Conservation (phyloP, 2,797 vertebrate species). For the Lacerta agilis region DNA sequence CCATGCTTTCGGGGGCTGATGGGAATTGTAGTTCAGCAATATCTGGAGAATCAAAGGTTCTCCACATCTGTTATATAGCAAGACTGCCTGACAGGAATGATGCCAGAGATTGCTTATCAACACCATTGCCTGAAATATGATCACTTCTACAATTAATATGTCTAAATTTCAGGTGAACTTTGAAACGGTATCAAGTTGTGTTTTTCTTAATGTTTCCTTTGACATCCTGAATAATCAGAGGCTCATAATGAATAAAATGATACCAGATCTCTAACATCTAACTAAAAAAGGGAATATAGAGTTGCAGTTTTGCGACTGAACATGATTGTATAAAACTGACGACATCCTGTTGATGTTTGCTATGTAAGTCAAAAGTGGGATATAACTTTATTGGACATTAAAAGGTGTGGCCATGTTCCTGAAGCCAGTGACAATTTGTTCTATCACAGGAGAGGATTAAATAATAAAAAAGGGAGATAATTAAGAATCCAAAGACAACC, state of each 20-base stretch:
- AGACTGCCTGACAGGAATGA: background rate
- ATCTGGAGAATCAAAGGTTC: too few relatives aligned
- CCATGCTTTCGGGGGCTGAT: too few relatives aligned
- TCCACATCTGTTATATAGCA: background rate
- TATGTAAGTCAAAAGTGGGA: slow-evolving; percentile 28
- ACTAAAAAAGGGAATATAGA: background rate
- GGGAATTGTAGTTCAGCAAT: too few relatives aligned
- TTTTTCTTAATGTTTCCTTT: slow-evolving; percentile 20
- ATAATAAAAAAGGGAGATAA: background rate
- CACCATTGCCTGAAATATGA: background rate
- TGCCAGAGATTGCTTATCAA: slow-evolving; percentile 6
- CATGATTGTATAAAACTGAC: background rate
- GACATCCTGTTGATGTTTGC: background rate
- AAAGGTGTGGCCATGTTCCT: slow-evolving; percentile 16
- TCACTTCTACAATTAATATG: background rate
- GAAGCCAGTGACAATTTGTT: slow-evolving; percentile 15
- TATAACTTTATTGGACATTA: slow-evolving; percentile 15
- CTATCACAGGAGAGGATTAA: background rate
- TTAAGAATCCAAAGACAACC: slow-evolving; percentile 35
- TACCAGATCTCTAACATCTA: background rate
- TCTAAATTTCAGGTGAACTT: slow-evolving; percentile 18
- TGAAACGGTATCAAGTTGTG: background rate
- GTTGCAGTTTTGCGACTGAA: background rate
- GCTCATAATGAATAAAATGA: background rate
- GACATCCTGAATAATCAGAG: background rate